A percentile compares a stretch with the other conserved stretches of the same genome.
These are phyloP conservation scores for Hydrolagus colliei DNA, from an alignment of 2,797 vertebrate species.

Conservation along the genomic window DNA sequence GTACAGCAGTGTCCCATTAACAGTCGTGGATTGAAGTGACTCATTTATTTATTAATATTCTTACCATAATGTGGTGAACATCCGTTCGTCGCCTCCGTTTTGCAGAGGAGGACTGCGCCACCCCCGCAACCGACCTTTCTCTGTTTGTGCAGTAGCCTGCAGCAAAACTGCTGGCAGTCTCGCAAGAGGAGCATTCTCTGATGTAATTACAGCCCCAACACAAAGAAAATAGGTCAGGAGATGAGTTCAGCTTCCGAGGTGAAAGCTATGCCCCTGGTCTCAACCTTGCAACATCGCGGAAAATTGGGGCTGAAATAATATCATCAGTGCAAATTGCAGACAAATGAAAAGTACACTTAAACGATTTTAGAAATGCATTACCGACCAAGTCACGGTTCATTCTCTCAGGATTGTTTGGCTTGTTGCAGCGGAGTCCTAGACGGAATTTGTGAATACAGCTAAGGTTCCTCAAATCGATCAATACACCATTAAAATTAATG, in stretches of 20 bases:
- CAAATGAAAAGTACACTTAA: conserved; percentile 63
- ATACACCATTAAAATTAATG: conserved; percentile 99
- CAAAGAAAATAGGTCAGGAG: conserved; percentile 12
- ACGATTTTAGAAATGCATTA: conserved; percentile 54
- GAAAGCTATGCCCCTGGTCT: conserved; percentile 2
- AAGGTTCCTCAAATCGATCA: conserved; percentile 78
- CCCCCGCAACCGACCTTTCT: too few relatives aligned
- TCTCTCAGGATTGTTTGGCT: conserved; percentile 49
- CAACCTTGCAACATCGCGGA: conserved; percentile 37
- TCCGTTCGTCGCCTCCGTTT: too few relatives aligned
- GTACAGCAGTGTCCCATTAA: too few relatives aligned
- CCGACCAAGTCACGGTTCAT: conserved; percentile 44
- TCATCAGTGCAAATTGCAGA: conserved; percentile 82
- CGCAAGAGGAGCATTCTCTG: conserved; percentile 4
- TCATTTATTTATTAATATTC: too few relatives aligned
- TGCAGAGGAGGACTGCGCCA: too few relatives aligned
- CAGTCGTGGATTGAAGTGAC: too few relatives aligned
- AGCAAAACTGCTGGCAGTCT: conserved; percentile 21
- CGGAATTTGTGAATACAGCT: conserved; percentile 46
- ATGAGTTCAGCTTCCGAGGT: conserved; percentile 20
- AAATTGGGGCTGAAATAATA: conserved; percentile 60
- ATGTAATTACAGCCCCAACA: conserved; percentile 9
- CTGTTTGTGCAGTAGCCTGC: too few relatives aligned
- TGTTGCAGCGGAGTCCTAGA: conserved; percentile 38
- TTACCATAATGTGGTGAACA: too few relatives aligned